Conservation (phyloP, 2,888 invertebrate species). For the Thecocarcelia acutangulata region DNA sequence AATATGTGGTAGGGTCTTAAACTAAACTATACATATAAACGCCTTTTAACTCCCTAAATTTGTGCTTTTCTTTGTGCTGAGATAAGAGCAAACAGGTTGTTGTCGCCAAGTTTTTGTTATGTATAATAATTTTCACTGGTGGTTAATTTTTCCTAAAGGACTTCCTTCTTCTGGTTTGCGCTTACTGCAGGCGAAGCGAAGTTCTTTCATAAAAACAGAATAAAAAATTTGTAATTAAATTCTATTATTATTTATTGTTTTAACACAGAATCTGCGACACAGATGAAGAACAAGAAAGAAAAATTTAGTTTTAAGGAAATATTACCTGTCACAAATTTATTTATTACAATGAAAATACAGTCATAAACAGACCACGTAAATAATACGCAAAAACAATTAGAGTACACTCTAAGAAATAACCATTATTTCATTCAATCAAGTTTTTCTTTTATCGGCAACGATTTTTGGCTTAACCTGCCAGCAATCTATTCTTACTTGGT, state of each 20-base stretch:
- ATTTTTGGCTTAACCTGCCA: background rate
- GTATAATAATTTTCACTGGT: constrained; percentile 7
- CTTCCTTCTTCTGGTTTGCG: constrained; percentile 18
- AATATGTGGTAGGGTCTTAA: too few relatives aligned
- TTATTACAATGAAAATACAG: constrained; percentile 61
- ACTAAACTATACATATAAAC: too few relatives aligned
- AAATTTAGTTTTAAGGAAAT: constrained; percentile 49
- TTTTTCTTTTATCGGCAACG: background rate
- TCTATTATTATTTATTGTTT: constrained; percentile 49
- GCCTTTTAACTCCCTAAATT: too few relatives aligned
- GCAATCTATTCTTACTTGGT: too few relatives aligned
- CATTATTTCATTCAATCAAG: too few relatives aligned
- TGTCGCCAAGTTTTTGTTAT: background rate
- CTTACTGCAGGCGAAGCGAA: constrained; percentile 13
- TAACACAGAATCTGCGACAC: constrained; percentile 7
- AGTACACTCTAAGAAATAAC: constrained; percentile 35
- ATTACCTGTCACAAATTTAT: constrained; percentile 68
- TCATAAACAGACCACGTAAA: constrained; percentile 60
- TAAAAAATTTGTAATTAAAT: constrained; percentile 60
- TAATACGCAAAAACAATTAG: constrained; percentile 9
- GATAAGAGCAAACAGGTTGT: too few relatives aligned
- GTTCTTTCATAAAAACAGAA: constrained; percentile 12
- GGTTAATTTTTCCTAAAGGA: constrained; percentile 24
- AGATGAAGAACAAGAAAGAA: constrained; percentile 1
- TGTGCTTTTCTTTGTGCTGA: too few relatives aligned